Percentiles rank a stretch among this genome's conserved stretches.
Evolutionary conservation across 1,140 invertebrate species (phyloP).

Genomic region (Lepidotrigona ventralis): DNA sequence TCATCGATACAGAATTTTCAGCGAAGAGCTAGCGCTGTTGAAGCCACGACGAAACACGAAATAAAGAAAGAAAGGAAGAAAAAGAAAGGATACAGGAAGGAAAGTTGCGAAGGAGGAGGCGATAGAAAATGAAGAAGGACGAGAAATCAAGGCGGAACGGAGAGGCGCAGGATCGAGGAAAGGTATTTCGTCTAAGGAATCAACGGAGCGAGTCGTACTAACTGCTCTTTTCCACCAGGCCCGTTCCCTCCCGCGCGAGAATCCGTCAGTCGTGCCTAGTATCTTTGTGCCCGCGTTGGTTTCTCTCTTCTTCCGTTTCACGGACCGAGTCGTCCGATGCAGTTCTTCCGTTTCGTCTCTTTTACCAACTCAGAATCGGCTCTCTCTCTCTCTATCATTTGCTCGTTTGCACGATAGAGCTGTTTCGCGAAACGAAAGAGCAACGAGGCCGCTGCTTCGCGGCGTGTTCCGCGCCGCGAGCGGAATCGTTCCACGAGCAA

Average conservation of each 20-base stretch:
- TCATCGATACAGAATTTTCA: too few species aligned
- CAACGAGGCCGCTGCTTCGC: conserved; percentile 6
- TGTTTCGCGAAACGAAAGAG: conserved; percentile 32
- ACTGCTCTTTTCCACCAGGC: conserved; percentile 52
- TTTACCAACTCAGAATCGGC: conserved; percentile 20
- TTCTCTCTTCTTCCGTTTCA: conserved; percentile 42
- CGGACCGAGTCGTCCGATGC: neutral
- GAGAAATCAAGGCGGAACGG: conserved; percentile 25
- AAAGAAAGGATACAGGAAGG: neutral
- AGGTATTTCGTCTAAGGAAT: conserved; percentile 56
- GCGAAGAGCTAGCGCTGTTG: too few species aligned
- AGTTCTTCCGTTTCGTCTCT: conserved; percentile 14
- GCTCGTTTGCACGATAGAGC: conserved; percentile 42
- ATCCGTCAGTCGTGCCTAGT: conserved; percentile 49
- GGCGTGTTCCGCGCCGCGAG: neutral
- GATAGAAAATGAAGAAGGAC: neutral
- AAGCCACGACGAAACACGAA: neutral
- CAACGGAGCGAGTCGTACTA: conserved; percentile 57
- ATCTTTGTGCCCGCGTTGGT: conserved; percentile 53
- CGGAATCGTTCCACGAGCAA: neutral
- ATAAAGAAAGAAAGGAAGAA: neutral
- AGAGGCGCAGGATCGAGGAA: conserved; percentile 46
- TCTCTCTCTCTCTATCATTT: conserved; percentile 32
- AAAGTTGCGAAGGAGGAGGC: neutral
- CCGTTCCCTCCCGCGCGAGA: conserved; percentile 40